Base-by-base conservation (phyloP, 2,113 vertebrate genomes). In the Microtus oregoni region DNA sequence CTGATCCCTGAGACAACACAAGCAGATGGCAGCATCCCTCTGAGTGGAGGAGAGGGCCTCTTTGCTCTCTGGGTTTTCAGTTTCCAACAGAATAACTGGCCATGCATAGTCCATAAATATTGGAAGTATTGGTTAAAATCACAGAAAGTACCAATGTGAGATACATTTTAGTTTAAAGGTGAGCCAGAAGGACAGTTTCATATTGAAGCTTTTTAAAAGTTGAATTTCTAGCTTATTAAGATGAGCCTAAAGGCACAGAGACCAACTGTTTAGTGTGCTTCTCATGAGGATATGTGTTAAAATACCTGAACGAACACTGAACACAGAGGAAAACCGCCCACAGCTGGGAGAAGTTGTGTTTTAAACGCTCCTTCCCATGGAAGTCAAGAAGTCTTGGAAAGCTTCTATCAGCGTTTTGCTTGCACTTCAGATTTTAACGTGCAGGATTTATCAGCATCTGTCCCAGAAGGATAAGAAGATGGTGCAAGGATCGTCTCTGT, bases 201-300 rank as follows among this genome's bases (percentile, higher is more conserved):
- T 67, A 67, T 81, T 32, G 22, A 87, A 81, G 38, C 41, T 73
- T 81, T 85, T 92, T 72, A 12, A 75, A 95, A 95, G 93, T 93
- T 97, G 77, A 78, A 94, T 92, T 96, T 92, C 75, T 95, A 47
- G 38, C 28, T 85, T 88, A 88, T 65, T 95, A 41, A 95, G 92
- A 77, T 86, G 72, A 94, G 28, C 30, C 67, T 12, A 81, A 92
- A 94, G 44, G 52, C 44, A 89, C 20, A 85, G 68, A 95, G 70
- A 63, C 70, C 63, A 58, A 83, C 38, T 94, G 28, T 79, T 92
- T 85, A 92, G n/a, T 4, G 9, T 63, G 72, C 86, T 86, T 26
- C 10, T 38, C 35, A 11, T 26, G 1, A 86, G 12, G 28, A 14
- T 10, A 30, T 17, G 9, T 44, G 85, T 77, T 85, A 96, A 96